Evolutionary conservation across 2,888 invertebrate species (phyloP).

Genomic region (Tanytarsus gracilentus): DNA sequence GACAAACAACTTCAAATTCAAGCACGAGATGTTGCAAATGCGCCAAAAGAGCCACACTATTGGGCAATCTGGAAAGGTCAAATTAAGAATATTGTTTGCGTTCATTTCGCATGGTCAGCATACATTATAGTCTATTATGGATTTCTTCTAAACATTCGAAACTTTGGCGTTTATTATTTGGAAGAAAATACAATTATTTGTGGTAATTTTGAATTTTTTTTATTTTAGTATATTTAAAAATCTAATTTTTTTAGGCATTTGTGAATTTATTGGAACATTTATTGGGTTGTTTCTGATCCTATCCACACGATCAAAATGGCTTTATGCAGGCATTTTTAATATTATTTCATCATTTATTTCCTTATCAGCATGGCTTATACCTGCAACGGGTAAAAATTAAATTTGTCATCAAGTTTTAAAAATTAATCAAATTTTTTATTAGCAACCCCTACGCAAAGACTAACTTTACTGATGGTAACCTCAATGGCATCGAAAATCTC

Average conservation of each 20-base stretch:
- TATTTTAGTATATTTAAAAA: neutral
- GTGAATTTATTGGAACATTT: conserved; percentile 42
- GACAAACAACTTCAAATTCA: conserved; percentile 42
- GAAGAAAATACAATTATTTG: conserved; percentile 43
- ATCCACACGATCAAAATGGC: conserved; percentile 40
- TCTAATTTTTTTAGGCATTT: conserved; percentile 35
- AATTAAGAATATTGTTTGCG: conserved; percentile 23
- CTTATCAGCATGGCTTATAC: conserved; percentile 41
- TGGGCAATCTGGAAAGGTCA: conserved; percentile 42
- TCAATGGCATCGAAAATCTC: conserved; percentile 44
- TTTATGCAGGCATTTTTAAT: conserved; percentile 42
- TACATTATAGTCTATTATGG: conserved; percentile 45
- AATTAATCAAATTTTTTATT: conserved; percentile 22
- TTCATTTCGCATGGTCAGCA: conserved; percentile 33
- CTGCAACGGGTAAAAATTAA: conserved; percentile 35
- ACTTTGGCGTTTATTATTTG: conserved; percentile 43
- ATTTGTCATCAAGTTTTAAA: neutral
- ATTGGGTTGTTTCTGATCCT: conserved; percentile 41
- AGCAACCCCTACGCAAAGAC: conserved; percentile 37
- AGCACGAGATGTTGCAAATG: conserved; percentile 38
- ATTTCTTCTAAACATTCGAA: conserved; percentile 44
- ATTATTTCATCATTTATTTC: conserved; percentile 40
- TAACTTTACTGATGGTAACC: conserved; percentile 41
- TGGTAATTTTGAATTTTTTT: conserved; percentile 33
- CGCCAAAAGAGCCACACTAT: conserved; percentile 40